These are phyloP conservation scores for Diprion similis DNA, from an alignment of 1,140 invertebrate species.

Conservation along the genomic window DNA sequence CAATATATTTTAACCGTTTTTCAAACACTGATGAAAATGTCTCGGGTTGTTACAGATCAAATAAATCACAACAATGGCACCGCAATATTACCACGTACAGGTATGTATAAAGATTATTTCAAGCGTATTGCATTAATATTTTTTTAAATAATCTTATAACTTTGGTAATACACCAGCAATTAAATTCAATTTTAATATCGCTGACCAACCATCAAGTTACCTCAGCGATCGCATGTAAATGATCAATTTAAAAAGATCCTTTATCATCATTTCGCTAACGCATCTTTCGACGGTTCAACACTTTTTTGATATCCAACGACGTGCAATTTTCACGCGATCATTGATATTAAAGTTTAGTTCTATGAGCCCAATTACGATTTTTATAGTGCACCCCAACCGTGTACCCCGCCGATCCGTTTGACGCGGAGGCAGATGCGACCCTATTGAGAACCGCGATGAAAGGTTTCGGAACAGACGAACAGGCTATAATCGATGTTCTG, in stretches of 20 bases:
- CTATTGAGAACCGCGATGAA: conserved; percentile 92
- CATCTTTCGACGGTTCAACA: too few relatives aligned
- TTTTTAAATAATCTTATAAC: conserved; percentile 5
- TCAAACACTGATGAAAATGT: background rate
- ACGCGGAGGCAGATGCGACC: conserved; percentile 85
- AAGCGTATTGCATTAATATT: too few relatives aligned
- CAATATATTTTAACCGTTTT: background rate
- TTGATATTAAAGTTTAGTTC: too few relatives aligned
- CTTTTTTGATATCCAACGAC: too few relatives aligned
- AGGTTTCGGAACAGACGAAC: conserved; percentile 91
- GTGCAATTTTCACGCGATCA: too few relatives aligned
- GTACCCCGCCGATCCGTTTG: conserved; percentile 83
- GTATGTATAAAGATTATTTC: conserved; percentile 31
- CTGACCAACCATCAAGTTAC: conserved; percentile 14
- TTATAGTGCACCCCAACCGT: conserved; percentile 84
- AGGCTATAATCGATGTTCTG: conserved; percentile 88
- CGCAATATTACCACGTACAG: conserved; percentile 47
- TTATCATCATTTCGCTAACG: too few relatives aligned
- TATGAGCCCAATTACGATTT: conserved; percentile 29
- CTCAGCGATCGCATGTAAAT: conserved; percentile 14
- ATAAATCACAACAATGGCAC: conserved; percentile 17
- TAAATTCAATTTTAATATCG: conserved; percentile 7
- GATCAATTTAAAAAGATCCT: background rate
- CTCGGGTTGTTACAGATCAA: background rate
- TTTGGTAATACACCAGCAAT: background rate